Evolutionary conservation across 2,113 vertebrate species (phyloP).

Genomic region (Antigone vipio): DNA sequence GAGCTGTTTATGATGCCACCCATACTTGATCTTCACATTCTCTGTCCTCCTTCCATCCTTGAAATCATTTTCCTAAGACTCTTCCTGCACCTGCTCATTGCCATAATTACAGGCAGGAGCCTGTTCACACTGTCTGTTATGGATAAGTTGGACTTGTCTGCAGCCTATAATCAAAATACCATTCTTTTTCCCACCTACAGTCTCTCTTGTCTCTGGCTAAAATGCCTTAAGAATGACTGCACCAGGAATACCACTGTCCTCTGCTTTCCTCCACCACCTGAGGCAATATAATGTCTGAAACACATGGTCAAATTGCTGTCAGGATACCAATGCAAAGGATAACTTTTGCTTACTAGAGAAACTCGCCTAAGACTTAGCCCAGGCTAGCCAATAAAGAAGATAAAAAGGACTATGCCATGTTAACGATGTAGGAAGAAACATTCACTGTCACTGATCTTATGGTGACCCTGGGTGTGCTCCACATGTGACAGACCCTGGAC

Average conservation of each 20-base stretch:
- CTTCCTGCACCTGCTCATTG: not conserved
- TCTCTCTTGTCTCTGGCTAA: not conserved
- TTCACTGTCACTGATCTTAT: not conserved
- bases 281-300: not conserved
- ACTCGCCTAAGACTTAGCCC: not conserved
- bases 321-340: not conserved
- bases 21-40: not conserved
- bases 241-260: not conserved
- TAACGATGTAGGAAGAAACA: not conserved
- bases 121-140: not conserved
- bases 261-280: not conserved
- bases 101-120: not conserved
- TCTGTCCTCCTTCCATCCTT: not conserved
- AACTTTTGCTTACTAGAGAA: not conserved
- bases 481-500: not conserved
- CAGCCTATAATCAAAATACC: not conserved
- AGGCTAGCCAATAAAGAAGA: not conserved
- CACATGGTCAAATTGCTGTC: not conserved
- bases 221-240: not conserved
- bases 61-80: not conserved
- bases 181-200: not conserved
- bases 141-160: not conserved
- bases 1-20: not conserved
- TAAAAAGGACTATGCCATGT: not conserved
- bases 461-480: not conserved